Conservation (phyloP, 2,113 vertebrate genomes). For the Lota lota region DNA sequence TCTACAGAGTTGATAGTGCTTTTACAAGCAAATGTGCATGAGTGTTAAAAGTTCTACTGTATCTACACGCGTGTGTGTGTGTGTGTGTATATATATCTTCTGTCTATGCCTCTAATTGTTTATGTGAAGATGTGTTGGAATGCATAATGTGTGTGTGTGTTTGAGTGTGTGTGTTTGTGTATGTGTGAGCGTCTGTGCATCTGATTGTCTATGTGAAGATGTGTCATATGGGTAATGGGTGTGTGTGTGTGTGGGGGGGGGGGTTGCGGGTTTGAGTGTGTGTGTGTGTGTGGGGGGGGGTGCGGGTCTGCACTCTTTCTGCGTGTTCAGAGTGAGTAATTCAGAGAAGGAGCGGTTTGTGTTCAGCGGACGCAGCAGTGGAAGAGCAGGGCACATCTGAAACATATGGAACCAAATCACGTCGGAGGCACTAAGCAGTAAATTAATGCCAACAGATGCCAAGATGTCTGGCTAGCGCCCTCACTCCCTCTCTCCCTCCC, state of each 20-base stretch:
- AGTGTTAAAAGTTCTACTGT: too few species aligned
- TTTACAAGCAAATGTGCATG: slow-evolving; percentile 30
- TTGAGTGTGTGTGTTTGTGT: slow-evolving; percentile 27
- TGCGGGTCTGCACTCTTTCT: background rate
- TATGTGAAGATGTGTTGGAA: too few species aligned
- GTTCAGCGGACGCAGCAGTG: slow-evolving; percentile 62
- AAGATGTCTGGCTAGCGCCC: slow-evolving; percentile 75
- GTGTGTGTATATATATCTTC: slow-evolving; percentile 11
- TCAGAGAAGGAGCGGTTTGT: slow-evolving; percentile 73
- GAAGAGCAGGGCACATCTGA: slow-evolving; percentile 80
- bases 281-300: background rate
- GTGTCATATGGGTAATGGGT: background rate
- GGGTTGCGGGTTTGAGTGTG: background rate
- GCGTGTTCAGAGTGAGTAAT: slow-evolving; percentile 68
- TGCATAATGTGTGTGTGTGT: background rate
- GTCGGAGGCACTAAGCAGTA: slow-evolving; percentile 81
- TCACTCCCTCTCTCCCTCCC: slow-evolving; percentile 33
- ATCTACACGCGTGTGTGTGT: background rate
- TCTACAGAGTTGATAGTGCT: slow-evolving; percentile 80
- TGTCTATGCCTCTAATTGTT: background rate
- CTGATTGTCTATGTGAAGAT: too few species aligned
- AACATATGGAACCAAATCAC: slow-evolving; percentile 77
- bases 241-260: slow-evolving; percentile 27
- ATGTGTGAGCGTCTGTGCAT: slow-evolving; percentile 6
- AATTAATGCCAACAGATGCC: slow-evolving; percentile 79